Conservation (phyloP, 2,888 invertebrate species). For the Hypselothyrea guttata region DNA sequence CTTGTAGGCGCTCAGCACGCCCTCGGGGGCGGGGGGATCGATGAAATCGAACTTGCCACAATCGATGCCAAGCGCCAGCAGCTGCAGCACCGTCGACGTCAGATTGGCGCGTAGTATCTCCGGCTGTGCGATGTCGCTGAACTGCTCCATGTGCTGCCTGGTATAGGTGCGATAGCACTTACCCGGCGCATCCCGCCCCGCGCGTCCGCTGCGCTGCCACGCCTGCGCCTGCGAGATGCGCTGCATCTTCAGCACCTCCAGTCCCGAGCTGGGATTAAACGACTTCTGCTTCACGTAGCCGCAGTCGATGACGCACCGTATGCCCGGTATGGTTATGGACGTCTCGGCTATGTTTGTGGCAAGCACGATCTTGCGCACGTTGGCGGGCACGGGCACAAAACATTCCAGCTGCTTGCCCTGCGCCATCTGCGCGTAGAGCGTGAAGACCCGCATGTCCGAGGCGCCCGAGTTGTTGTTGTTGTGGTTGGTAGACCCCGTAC, state of each 20-base stretch:
- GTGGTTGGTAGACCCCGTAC: too few relatives aligned
- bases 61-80: constrained; percentile 92
- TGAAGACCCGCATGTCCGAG: constrained; percentile 89
- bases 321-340: constrained; percentile 96
- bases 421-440: constrained; percentile 95
- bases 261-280: constrained; percentile 90
- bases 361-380: constrained; percentile 94
- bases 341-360: constrained; percentile 99
- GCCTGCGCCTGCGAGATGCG: constrained; percentile 95
- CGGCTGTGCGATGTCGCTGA: constrained; percentile 89
- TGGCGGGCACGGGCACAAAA: constrained; percentile 88
- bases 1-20: constrained; percentile 85
- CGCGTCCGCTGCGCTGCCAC: constrained; percentile 95
- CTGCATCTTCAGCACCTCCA: constrained; percentile 91
- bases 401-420: constrained; percentile 93
- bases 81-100: constrained; percentile 85
- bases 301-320: constrained; percentile 94
- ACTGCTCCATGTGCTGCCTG: constrained; percentile 87
- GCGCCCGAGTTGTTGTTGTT: constrained; percentile 79
- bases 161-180: constrained; percentile 94
- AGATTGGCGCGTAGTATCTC: constrained; percentile 91
- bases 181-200: constrained; percentile 93
- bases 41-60: constrained; percentile 94
- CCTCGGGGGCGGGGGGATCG: constrained; percentile 91
- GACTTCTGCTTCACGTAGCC: constrained; percentile 95